Evolutionary conservation across 2,113 vertebrate genomes (phyloP).

Genomic region (mouse (Mus musculus)): DNA sequence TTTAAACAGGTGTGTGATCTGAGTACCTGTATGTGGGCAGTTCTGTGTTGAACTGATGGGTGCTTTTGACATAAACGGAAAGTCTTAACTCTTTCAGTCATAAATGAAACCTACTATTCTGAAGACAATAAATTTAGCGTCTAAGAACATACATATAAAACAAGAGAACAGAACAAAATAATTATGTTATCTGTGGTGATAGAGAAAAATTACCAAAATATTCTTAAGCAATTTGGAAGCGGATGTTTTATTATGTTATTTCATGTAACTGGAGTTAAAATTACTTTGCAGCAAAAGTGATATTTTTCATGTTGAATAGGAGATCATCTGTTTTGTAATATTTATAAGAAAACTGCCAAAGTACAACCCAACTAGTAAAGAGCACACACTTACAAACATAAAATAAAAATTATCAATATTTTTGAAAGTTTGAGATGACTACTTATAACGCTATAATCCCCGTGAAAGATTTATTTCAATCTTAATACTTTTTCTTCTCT

Average conservation of each 20-base stretch:
- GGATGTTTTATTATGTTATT: conserved; percentile 3
- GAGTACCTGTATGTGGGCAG: conserved; percentile 45
- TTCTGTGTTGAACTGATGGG: conserved; percentile 55
- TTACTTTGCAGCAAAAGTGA: conserved; percentile 16
- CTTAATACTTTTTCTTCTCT: neutral
- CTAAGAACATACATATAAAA: neutral
- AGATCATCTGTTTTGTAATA: neutral
- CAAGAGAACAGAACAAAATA: conserved; percentile 28
- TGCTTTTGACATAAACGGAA: conserved; percentile 54
- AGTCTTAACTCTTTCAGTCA: conserved; percentile 59
- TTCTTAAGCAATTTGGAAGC: conserved; percentile 25
- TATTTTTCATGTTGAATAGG: conserved; percentile 48
- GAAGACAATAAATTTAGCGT: conserved; percentile 16
- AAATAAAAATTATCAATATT: conserved; percentile 41
- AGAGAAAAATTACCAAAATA: conserved; percentile 30
- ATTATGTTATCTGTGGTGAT: conserved; percentile 5
- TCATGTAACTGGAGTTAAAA: conserved; percentile 26
- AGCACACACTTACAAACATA: conserved; percentile 21
- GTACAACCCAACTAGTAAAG: conserved; percentile 16
- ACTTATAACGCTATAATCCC: conserved; percentile 36
- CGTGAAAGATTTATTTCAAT: neutral
- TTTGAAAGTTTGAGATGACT: conserved; percentile 41
- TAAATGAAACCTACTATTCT: conserved; percentile 16
- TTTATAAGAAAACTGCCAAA: conserved; percentile 23
- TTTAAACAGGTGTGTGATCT: conserved; percentile 69